Evolutionary conservation across 2,888 invertebrate species (phyloP), one percentile per base, ranked within the genome.

Genomic region (Automeris io): DNA sequence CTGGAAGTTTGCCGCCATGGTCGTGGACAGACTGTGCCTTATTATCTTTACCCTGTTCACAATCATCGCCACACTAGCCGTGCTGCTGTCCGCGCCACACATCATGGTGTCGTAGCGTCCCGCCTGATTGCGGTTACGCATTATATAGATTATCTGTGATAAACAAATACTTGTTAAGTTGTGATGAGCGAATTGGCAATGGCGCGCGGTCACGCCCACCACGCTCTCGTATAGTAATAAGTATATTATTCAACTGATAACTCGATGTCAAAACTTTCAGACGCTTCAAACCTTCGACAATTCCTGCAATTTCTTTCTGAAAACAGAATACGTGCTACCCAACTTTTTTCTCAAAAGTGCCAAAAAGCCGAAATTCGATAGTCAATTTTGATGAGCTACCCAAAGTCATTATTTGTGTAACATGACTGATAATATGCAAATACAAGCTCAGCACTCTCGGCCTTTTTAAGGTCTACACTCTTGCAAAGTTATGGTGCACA

Each of bases 1-100:
- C 93, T 98, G 98, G 98, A 97, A 97, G 90, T 98, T 98, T 90
- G 98, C 98, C 87, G 98, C 98, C 88, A 97, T 98, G 96, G 98
- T 98, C 89, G 96, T 98, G 90, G 98, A 98, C 92, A 94, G 98
- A 91, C 92, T 98, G 92, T 98, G 98, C 94, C 95, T 98, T 92
- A 96, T 97, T 91, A 94, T 97, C 91, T 98, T 98, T 93, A 96
- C 97, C 89, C 92, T 96, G 90, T 97, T 97, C 92, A 97, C 97
- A 89, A 95, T 96, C 91, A 93, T 96, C 88, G 96, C 96, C 88
- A 96, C 97, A 87, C 93, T 96, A 90, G 96, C 96, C 90, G 96
- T 97, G 90, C 93, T 97, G 86, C 93, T 96, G 89, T 95, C 96
- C 87, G 97, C 97, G 87, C 97, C 97, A 72, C 96, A 97, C 91